These are phyloP conservation scores for Crotalus tigris DNA, from an alignment of 2,113 vertebrate species.

Conservation along the genomic window DNA sequence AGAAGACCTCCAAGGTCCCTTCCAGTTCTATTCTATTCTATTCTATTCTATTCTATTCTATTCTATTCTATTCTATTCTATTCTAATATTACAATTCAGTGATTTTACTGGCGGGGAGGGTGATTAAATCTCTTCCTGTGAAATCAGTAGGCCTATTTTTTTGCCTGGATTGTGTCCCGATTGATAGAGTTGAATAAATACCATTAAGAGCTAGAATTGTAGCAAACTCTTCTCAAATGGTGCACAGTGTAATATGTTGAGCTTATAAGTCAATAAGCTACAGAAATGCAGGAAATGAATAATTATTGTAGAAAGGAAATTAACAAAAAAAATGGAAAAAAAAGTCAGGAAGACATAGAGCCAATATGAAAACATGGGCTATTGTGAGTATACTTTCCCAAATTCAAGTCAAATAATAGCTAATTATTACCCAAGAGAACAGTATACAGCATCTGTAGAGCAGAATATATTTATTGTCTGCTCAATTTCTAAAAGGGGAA, in stretches of 20 bases:
- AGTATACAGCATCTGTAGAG: slow-evolving; percentile 15
- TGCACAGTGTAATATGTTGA: not conserved
- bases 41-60: too few relatives aligned
- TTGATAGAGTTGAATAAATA: not conserved
- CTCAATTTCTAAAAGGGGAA: not conserved
- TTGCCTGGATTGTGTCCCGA: not conserved
- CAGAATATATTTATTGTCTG: not conserved
- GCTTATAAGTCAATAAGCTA: not conserved
- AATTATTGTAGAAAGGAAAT: not conserved
- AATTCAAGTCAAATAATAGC: slow-evolving; percentile 18
- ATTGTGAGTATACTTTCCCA: not conserved
- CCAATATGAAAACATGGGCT: not conserved
- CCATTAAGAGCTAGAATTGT: not conserved
- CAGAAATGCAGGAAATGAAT: not conserved
- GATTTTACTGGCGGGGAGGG: not conserved
- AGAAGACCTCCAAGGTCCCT: too few relatives aligned
- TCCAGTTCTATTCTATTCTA: too few relatives aligned
- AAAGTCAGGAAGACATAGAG: not conserved
- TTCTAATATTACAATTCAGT: not conserved
- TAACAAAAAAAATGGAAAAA: not conserved
- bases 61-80: too few relatives aligned
- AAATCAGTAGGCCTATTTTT: not conserved
- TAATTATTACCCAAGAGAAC: slow-evolving; percentile 6
- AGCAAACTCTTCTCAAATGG: not conserved
- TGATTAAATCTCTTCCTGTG: not conserved